These are phyloP conservation scores for Ylistrum balloti DNA, from an alignment of 1,140 invertebrate genomes.

Conservation along the genomic window DNA sequence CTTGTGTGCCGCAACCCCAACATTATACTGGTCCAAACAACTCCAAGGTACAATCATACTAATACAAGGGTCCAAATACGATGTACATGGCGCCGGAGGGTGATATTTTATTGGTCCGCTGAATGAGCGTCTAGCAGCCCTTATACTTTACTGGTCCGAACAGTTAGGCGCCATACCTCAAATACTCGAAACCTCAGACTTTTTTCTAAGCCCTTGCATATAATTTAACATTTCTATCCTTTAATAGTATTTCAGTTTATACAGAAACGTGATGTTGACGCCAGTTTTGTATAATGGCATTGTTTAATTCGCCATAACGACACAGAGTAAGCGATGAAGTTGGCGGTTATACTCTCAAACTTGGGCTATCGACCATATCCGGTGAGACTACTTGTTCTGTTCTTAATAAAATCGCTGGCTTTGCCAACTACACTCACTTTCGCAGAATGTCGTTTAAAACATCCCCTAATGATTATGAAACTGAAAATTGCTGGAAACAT, in stretches of 20 bases:
- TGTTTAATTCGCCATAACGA: too few species aligned
- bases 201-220: background rate
- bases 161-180: background rate
- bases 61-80: too few species aligned
- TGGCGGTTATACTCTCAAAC: background rate
- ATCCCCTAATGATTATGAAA: background rate
- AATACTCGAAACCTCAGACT: background rate
- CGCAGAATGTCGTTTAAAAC: background rate
- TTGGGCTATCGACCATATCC: background rate
- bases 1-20: too few species aligned
- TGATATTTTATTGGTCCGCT: too few species aligned
- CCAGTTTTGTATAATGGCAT: background rate
- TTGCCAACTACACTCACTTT: constrained; percentile 1
- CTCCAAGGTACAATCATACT: too few species aligned
- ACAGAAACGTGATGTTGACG: background rate
- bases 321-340: background rate
- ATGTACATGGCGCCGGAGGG: too few species aligned
- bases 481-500: background rate
- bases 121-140: too few species aligned
- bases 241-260: background rate
- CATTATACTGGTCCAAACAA: too few species aligned
- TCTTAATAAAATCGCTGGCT: background rate
- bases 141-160: too few species aligned
- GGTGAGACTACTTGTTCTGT: background rate
- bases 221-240: background rate